phyloP scores from a whole-genome alignment of 2,797 vertebrate genomes.

The Pachyuromys duprasi region DNA sequence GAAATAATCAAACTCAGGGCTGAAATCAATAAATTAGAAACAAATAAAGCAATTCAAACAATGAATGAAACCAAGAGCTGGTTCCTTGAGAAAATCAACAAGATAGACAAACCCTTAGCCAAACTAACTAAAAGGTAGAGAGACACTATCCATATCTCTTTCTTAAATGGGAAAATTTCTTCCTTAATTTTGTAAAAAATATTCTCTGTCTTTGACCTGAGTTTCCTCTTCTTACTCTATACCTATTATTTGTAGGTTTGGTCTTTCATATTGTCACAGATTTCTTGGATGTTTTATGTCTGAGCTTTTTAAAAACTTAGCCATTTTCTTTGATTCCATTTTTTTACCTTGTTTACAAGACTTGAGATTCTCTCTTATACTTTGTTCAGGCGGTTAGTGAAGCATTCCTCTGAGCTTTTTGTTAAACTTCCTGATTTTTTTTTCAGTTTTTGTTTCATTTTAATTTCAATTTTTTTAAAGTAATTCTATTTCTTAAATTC shows the following conservation, averaged over 20 bases:
- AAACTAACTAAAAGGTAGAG: too few relatives aligned
- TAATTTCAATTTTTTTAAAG: neutral
- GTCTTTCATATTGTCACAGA: neutral
- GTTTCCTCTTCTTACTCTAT: neutral
- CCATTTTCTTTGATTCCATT: neutral
- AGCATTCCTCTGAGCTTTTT: neutral
- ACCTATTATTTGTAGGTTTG: neutral
- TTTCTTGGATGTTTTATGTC: neutral
- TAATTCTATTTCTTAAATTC: neutral
- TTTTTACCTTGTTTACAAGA: neutral
- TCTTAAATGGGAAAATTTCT: neutral
- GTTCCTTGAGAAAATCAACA: too few relatives aligned
- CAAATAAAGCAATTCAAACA: too few relatives aligned
- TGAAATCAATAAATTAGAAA: too few relatives aligned
- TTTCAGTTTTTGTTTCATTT: neutral
- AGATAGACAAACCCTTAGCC: too few relatives aligned
- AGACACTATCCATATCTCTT: too few relatives aligned
- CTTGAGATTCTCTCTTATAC: neutral
- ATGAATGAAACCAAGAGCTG: too few relatives aligned
- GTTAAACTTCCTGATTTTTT: neutral
- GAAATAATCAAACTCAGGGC: too few relatives aligned
- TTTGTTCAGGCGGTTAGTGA: neutral
- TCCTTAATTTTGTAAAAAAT: neutral
- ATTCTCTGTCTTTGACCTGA: neutral
- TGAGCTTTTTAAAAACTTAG: neutral